Evolutionary conservation across 1,140 invertebrate genomes (phyloP).

Genomic region (Oppia nitens): DNA sequence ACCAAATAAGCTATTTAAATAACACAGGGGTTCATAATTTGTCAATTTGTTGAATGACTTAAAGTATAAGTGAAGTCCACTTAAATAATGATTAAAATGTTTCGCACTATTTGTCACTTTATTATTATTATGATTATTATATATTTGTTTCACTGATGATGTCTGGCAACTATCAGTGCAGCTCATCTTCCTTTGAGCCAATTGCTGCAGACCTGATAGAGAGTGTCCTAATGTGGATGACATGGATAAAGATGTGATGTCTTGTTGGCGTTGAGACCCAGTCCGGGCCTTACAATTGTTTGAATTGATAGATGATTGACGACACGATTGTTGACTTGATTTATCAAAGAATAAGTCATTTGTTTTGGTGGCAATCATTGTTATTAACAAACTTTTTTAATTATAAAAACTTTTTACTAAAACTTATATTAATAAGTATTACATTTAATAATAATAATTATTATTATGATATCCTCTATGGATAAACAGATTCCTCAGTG

Average conservation of each 20-base stretch:
- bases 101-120: neutral
- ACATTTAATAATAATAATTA: no score
- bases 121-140: neutral
- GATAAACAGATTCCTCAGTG: no score
- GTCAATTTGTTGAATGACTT: neutral
- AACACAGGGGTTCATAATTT: neutral
- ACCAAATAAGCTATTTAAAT: neutral
- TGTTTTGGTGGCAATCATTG: neutral
- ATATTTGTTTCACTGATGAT: neutral
- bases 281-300: no score
- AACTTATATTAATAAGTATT: no score
- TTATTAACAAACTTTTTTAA: no score
- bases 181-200: neutral
- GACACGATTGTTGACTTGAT: neutral
- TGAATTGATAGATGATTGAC: no score
- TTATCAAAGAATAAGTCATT: neutral
- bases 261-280: no score
- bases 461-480: no score
- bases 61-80: neutral
- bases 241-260: neutral
- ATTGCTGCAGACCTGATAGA: neutral
- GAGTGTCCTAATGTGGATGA: neutral
- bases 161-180: neutral
- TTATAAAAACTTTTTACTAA: no score
- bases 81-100: neutral